phyloP scores from a whole-genome alignment of 2,888 invertebrate genomes.

The Drosophila monieri region DNA sequence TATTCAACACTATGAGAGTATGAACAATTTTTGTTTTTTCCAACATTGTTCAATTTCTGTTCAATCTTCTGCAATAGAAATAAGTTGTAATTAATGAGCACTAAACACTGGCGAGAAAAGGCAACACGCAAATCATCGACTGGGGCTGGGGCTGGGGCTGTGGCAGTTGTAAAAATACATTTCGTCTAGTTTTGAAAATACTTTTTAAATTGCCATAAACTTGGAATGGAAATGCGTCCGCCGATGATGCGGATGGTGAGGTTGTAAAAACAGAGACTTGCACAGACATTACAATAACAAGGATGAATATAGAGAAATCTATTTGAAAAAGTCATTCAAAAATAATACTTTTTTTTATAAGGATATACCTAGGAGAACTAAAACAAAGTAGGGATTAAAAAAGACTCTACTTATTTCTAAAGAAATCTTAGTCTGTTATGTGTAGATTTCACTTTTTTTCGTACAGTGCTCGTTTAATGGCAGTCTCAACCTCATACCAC shows the following conservation, averaged over 20 bases:
- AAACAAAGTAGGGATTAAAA: too few species aligned
- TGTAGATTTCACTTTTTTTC: not conserved
- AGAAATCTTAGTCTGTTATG: too few species aligned
- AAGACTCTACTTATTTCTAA: too few species aligned
- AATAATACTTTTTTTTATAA: too few species aligned
- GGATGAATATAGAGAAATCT: not conserved
- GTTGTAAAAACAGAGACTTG: constrained; percentile 44
- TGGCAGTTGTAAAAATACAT: constrained; percentile 62
- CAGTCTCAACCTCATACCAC: constrained; percentile 39
- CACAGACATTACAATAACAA: constrained; percentile 27
- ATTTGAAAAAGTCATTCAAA: not conserved
- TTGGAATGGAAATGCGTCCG: constrained; percentile 33
- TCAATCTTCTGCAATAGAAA: constrained; percentile 2
- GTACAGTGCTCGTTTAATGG: constrained; percentile 6
- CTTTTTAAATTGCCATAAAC: constrained; percentile 62
- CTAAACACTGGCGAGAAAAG: constrained; percentile 32
- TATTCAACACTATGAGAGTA: too few species aligned
- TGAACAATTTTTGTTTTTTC: too few species aligned
- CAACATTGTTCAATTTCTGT: not conserved
- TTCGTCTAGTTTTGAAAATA: constrained; percentile 56
- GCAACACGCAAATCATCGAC: constrained; percentile 37
- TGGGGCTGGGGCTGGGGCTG: constrained; percentile 16
- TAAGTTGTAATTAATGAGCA: constrained; percentile 42
- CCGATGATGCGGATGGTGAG: constrained; percentile 15
- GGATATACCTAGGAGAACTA: too few species aligned